Evolutionary conservation across 1,140 invertebrate species (phyloP), one percentile per base, ranked within the genome.

Genomic region (Pseudachorutes palmiensis): DNA sequence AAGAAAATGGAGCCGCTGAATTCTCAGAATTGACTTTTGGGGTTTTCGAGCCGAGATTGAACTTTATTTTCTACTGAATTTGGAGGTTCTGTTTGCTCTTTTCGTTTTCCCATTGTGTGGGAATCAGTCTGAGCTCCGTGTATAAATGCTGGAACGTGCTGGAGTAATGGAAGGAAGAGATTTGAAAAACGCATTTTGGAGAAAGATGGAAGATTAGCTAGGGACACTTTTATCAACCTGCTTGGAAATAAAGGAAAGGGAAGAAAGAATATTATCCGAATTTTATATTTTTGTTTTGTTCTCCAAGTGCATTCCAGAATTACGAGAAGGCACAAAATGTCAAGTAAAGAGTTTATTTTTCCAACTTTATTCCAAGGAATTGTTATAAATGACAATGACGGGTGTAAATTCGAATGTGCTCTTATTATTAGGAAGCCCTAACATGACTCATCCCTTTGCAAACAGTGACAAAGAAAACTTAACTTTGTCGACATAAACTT

Each of bases 121-220:
- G 36, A 45, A 45, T 9, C 19, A 19, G 19, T 45, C 36, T 9
- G 36, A 19, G 19, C 36, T 5, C 36, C 14, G 24, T 14, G 51
- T 55, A 55, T 55, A 55, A 55, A 55, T 55, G 24, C 24, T 26
- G 24, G 24, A 55, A 55, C 51, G 51, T 55, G 51, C 51, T 55
- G 3, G 51, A 55, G 51, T 26, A 55, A 55, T 55, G 51, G 24
- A 24, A 26, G 51, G 24, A 55, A 3, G 5, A 55, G 51, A 12
- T 55, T 55, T 55, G 24, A 22, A 55, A 55, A 26, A 12, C 19
- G 24, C 3, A 5, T 55, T 12, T 16, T 16, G 51, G 51, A 19
- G 51, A 55, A 26, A 26, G 24, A 24, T 12, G 24, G 24, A 55
- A 55, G 51, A 55, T 55, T 55, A 55, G 51, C 36, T 45, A 12